Evolutionary conservation across 2,888 invertebrate species (phyloP), one percentile per base, ranked within the genome.

Genomic region (Temnothorax rugatulus): DNA sequence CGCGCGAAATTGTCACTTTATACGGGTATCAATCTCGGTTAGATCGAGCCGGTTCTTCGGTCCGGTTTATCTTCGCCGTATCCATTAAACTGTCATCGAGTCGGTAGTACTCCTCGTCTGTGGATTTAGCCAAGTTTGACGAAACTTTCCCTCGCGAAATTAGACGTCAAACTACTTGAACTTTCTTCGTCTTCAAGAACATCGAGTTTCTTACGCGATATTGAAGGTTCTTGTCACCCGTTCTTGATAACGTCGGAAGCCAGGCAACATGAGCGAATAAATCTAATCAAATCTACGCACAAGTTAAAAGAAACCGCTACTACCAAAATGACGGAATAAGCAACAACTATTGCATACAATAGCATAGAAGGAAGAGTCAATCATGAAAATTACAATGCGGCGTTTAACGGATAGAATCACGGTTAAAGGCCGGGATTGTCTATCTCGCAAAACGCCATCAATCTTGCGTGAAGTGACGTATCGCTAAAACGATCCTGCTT

Each of bases 31-130:
- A 89, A 90, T 90, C 84, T 88, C 82, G 69, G 69, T 47, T 82
- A 83, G 84, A 87, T 90, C 82, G 88, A 87, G 76, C 44, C 38
- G 71, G 47, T 82, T 74, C 11, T 73, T 54, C 52, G 34, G 74
- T 75, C 68, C 81, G 86, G 83, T 83, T 82, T 64, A 84, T 82
- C 57, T 89, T 87, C 74, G 68, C 61, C 84, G 84, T 86, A 89
- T 83, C 88, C 88, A 90, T 90, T 90, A 90, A 90, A 90, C 82
- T 90, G 88, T 89, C 88, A 85, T 90, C 83, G 82, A 83, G 29
- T 76, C 57, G 7, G 57, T 68, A 54, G 68, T 75, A 61, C 64
- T 75, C 54, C 69, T 64, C 83, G 73, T 52, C 82, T 34, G 63
- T 84, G 68, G 87, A 84, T 84, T 88, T 83, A 63, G 69, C 59